Evolutionary conservation across 2,888 invertebrate species (phyloP).

Genomic region (Ophion costatus): DNA sequence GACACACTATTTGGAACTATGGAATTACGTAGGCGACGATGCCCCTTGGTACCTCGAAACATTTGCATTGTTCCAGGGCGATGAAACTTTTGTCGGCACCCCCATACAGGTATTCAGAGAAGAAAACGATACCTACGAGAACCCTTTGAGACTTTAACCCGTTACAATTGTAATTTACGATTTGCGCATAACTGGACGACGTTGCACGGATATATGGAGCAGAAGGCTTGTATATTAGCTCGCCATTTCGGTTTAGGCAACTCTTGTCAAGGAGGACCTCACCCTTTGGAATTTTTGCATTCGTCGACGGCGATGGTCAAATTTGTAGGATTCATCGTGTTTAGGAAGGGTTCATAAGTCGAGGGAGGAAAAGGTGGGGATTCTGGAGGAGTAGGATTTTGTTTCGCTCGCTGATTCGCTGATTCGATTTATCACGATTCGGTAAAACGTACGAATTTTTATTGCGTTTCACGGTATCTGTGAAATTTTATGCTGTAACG

Average conservation of each 20-base stretch:
- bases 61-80: slow-evolving; percentile 51
- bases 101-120: slow-evolving; percentile 37
- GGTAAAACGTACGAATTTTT: too few relatives aligned
- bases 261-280: too few relatives aligned
- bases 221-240: background rate
- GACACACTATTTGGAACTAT: slow-evolving; percentile 17
- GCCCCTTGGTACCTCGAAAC: background rate
- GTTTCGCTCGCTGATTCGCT: too few relatives aligned
- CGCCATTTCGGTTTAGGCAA: background rate
- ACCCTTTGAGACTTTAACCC: slow-evolving; percentile 7
- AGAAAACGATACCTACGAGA: slow-evolving; percentile 38
- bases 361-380: too few relatives aligned
- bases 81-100: slow-evolving; percentile 33
- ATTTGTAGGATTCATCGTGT: too few relatives aligned
- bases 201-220: background rate
- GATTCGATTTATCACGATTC: too few relatives aligned
- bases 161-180: slow-evolving; percentile 35
- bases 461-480: too few relatives aligned
- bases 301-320: too few relatives aligned
- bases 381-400: too few relatives aligned
- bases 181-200: slow-evolving; percentile 28
- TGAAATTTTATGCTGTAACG: too few relatives aligned
- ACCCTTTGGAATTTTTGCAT: too few relatives aligned
- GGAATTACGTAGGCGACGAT: background rate
- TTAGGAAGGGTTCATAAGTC: too few relatives aligned